phyloP scores from a whole-genome alignment of 2,113 vertebrate species.

The Eurypyga helias region DNA sequence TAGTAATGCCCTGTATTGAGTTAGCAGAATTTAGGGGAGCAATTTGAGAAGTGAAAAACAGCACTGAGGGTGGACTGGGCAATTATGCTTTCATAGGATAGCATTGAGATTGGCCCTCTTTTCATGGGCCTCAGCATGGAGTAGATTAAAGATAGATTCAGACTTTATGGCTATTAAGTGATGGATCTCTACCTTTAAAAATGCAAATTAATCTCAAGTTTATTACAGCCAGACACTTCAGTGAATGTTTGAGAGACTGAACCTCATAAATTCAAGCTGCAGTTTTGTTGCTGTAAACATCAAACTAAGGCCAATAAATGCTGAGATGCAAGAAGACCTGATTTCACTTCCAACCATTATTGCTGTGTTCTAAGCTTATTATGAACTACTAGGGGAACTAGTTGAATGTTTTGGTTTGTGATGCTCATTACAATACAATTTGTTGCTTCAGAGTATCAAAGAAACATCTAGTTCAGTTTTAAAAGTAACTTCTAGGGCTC shows the following conservation, averaged over 20 bases:
- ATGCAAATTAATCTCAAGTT: neutral
- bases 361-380: neutral
- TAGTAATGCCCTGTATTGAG: neutral
- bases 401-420: neutral
- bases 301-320: neutral
- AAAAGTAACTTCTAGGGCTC: neutral
- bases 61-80: neutral
- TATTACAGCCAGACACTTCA: neutral
- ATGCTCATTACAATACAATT: neutral
- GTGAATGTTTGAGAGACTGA: neutral
- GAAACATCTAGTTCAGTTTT: neutral
- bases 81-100: neutral
- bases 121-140: neutral
- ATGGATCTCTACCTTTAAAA: slow-evolving; percentile 25
- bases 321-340: neutral
- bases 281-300: neutral
- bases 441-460: neutral
- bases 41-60: slow-evolving; percentile 24
- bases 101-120: neutral
- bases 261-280: neutral
- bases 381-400: neutral
- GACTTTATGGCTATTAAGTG: slow-evolving; percentile 2
- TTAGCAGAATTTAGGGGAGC: slow-evolving; percentile 25
- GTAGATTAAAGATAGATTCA: slow-evolving; percentile 20
- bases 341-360: neutral